Percentiles rank a stretch among this genome's conserved stretches.
Evolutionary conservation across 2,113 vertebrate genomes (phyloP).

Genomic region (Carettochelys insculpta): DNA sequence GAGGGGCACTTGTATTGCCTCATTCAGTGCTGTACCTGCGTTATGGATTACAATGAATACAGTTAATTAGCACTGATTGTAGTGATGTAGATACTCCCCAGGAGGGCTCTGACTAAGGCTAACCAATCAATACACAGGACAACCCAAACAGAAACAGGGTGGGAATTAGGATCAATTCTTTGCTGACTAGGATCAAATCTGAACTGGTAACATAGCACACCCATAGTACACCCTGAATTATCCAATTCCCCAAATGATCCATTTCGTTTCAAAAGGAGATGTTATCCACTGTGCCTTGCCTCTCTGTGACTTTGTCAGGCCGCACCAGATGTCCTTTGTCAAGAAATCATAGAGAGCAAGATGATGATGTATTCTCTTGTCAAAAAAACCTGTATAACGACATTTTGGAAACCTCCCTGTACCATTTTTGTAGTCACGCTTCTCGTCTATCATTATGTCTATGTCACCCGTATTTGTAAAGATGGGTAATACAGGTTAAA

Average conservation of each 20-base stretch:
- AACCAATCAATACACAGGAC: background rate
- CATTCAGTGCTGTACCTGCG: background rate
- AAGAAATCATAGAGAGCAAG: background rate
- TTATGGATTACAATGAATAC: background rate
- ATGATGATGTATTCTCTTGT: background rate
- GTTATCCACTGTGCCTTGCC: background rate
- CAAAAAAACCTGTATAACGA: background rate
- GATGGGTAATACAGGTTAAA: background rate
- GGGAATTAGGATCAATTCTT: background rate
- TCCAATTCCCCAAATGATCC: background rate
- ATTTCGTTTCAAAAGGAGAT: background rate
- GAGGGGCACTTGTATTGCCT: background rate
- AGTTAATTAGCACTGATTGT: background rate
- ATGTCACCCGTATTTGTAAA: background rate
- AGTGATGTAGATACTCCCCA: background rate
- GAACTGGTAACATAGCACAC: rapidly evolving
- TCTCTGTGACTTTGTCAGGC: background rate
- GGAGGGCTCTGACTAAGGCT: background rate
- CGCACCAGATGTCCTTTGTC: background rate
- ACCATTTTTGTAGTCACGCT: background rate
- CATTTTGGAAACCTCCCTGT: rapidly evolving
- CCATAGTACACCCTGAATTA: too few species aligned
- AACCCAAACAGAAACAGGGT: background rate
- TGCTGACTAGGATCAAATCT: rapidly evolving
- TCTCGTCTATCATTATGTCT: rapidly evolving